A percentile compares a stretch with the other conserved stretches of the same genome.
phyloP scores from a whole-genome alignment of 2,113 vertebrate genomes.

The Mastomys natalensis region DNA sequence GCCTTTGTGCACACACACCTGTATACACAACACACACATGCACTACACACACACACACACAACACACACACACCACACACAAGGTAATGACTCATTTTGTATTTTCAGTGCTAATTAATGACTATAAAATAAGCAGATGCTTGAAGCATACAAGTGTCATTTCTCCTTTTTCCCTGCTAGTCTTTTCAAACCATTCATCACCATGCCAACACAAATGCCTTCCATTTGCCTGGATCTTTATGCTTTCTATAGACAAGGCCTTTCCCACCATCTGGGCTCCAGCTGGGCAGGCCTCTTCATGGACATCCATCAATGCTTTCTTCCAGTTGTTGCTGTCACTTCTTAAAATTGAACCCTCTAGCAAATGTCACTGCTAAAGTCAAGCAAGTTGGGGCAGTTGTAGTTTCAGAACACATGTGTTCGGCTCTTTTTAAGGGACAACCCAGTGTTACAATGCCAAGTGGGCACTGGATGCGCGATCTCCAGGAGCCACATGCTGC shows the following conservation, averaged over 20 bases:
- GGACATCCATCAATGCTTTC: background rate
- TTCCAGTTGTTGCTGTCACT: background rate
- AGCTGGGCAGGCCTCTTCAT: background rate
- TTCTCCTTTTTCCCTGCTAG: background rate
- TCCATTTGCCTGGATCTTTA: background rate
- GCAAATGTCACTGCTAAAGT: slow-evolving; percentile 19
- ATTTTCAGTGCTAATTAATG: slow-evolving; percentile 13
- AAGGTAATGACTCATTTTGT: background rate
- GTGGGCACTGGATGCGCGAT: background rate
- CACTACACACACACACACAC: background rate
- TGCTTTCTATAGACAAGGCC: background rate
- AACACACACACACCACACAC: background rate
- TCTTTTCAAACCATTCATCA: background rate
- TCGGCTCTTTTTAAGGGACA: slow-evolving; percentile 43
- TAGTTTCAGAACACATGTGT: slow-evolving; percentile 18
- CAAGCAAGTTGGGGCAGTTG: background rate
- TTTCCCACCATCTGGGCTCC: slow-evolving; percentile 59
- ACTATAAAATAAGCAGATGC: background rate
- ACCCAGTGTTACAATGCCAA: background rate
- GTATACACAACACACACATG: background rate
- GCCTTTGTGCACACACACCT: background rate
- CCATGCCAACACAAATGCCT: background rate
- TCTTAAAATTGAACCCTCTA: slow-evolving; percentile 28
- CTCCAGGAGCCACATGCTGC: background rate
- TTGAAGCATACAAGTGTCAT: background rate